Conservation (phyloP, 1,140 invertebrate species). For the Saccostrea cuccullata region DNA sequence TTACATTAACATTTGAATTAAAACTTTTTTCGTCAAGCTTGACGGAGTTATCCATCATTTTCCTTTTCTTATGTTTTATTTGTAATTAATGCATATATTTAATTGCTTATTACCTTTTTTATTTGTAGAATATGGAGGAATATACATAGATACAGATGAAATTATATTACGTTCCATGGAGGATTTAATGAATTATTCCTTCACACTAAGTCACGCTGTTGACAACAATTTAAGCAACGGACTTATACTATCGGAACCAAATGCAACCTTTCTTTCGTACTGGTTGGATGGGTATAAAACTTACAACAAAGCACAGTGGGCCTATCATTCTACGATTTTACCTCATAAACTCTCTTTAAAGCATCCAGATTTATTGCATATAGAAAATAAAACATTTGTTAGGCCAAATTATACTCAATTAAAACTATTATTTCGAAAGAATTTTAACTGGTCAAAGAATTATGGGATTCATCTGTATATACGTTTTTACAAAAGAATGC, state of each 20-base stretch:
- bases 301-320: slow-evolving; percentile 41
- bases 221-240: slow-evolving; percentile 56
- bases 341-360: slow-evolving; percentile 49
- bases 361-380: slow-evolving; percentile 52
- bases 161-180: slow-evolving; percentile 59
- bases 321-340: slow-evolving; percentile 43
- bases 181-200: slow-evolving; percentile 48
- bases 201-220: slow-evolving; percentile 54
- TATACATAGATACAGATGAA: slow-evolving; percentile 66
- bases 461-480: slow-evolving; percentile 58
- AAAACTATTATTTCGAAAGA: slow-evolving; percentile 45
- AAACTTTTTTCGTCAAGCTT: no score
- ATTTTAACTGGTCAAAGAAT: slow-evolving; percentile 57
- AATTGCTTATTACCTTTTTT: not conserved
- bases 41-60: no score
- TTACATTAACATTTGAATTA: no score
- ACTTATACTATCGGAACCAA: slow-evolving; percentile 54
- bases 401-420: slow-evolving; percentile 58
- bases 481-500: slow-evolving; percentile 14
- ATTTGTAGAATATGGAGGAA: slow-evolving; percentile 59
- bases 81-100: no score
- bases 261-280: slow-evolving; percentile 49
- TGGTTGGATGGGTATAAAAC: slow-evolving; percentile 50
- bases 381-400: slow-evolving; percentile 57
- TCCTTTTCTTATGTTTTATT: no score